phyloP scores from a whole-genome alignment of 1,140 invertebrate genomes.

The roundworm (Caenorhabditis elegans) region WBcel235 BX284605.5:1171001-1171500 shows the following conservation, averaged over 20 bases:
- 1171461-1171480: slow-evolving; percentile 30
- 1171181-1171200: slow-evolving; percentile 49
- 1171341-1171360: slow-evolving; percentile 43
- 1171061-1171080: slow-evolving; percentile 3
- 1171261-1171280: slow-evolving; percentile 39
- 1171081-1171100: slow-evolving; percentile 43
- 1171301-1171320: slow-evolving; percentile 50
- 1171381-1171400: slow-evolving; percentile 52
- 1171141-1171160: slow-evolving; percentile 49
- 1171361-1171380: slow-evolving; percentile 53
- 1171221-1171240: slow-evolving; percentile 47
- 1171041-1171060: slow-evolving; percentile 42
- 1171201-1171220: slow-evolving; percentile 45
- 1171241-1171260: slow-evolving; percentile 39
- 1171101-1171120: slow-evolving; percentile 43
- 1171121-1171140: slow-evolving; percentile 45
- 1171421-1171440: slow-evolving; percentile 52
- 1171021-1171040: slow-evolving; percentile 55
- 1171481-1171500: slow-evolving; percentile 53
- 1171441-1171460: slow-evolving; percentile 48
- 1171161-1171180: slow-evolving; percentile 48
- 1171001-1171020: slow-evolving; percentile 42
- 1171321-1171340: slow-evolving; percentile 39
- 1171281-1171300: slow-evolving; percentile 45
- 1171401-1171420: slow-evolving; percentile 51